Base-by-base conservation (phyloP, 2,888 invertebrate species). In the Tipula confusa region DNA sequence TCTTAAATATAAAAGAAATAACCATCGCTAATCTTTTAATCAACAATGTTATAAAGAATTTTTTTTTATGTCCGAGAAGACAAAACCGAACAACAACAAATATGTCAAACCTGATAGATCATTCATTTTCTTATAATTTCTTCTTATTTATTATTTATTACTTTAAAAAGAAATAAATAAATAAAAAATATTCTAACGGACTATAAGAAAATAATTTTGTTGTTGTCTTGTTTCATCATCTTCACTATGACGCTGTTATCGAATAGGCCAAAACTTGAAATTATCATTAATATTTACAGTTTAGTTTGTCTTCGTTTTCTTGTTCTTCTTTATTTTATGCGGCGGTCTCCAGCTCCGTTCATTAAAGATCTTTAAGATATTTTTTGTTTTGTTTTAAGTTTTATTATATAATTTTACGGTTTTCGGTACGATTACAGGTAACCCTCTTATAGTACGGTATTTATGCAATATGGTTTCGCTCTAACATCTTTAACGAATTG, bases 71-170 rank as follows among this genome's bases (percentile, higher is more conserved):
- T 43, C 43, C 15, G 15, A 43, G 43, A 64, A 24, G 64, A 64
- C 18, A 64, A 24, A n/a, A 24, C 18, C 18, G 18, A 64, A 7
- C 24, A 64, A 64, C 7, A 15, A 24, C n/a, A 64, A 64, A 64
- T 64, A n/a, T 64, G 64, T 64, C 64, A 64, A 64, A 24, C 64
- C 64, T 64, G 64, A 64, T 64, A 64, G 64, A 64, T 64, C 64
- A 64, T 64, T 64, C 64, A 11, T 64, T 64, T 24, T 64, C 64
- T 64, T 64, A 64, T 64, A 64, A 64, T 64, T 24, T 64, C 24
- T 64, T 24, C 64, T 64, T 64, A 64, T 64, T 64, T 64, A 64
- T 64, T 7, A 9, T 13, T 64, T 64, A 64, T 24, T 64, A 48
- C 18, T 48, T 48, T n/a, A n/a, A n/a, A n/a, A n/a, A n/a, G n/a